These are phyloP conservation scores for Procambarus clarkii DNA, from an alignment of 1,140 invertebrate species.

Conservation along the genomic window DNA sequence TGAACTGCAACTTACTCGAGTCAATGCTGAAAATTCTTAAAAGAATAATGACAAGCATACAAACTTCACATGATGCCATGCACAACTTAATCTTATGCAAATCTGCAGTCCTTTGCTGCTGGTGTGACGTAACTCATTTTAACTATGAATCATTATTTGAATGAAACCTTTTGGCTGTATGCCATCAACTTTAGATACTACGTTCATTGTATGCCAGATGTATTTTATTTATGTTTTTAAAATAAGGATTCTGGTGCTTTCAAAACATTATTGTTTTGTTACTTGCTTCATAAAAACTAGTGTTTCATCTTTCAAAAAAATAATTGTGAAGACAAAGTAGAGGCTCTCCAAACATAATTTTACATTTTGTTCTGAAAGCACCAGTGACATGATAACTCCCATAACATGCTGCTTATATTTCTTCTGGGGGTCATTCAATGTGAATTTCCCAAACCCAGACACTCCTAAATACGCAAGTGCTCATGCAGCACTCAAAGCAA, in stretches of 20 bases:
- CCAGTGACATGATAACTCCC: neutral
- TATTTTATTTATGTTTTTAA: neutral
- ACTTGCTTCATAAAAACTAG: neutral
- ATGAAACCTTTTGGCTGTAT: neutral
- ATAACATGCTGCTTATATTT: neutral
- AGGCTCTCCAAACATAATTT: neutral
- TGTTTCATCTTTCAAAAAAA: neutral
- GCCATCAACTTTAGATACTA: neutral
- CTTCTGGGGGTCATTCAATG: slow-evolving; percentile 2
- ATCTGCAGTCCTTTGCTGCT: neutral
- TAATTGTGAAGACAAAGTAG: no score
- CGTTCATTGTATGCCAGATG: neutral
- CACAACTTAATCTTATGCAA: no score
- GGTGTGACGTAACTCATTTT: neutral
- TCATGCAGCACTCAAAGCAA: neutral
- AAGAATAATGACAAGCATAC: neutral
- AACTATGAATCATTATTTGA: neutral
- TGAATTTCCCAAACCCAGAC: neutral
- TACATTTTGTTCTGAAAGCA: neutral
- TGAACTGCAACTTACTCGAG: neutral
- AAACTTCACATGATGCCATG: neutral
- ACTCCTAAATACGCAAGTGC: neutral
- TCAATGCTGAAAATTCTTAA: neutral
- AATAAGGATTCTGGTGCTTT: neutral
- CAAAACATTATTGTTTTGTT: neutral